Percentiles rank a stretch among this genome's conserved stretches.
phyloP scores from a whole-genome alignment of 2,113 vertebrate species.

The Pleuronectes platessa region DNA sequence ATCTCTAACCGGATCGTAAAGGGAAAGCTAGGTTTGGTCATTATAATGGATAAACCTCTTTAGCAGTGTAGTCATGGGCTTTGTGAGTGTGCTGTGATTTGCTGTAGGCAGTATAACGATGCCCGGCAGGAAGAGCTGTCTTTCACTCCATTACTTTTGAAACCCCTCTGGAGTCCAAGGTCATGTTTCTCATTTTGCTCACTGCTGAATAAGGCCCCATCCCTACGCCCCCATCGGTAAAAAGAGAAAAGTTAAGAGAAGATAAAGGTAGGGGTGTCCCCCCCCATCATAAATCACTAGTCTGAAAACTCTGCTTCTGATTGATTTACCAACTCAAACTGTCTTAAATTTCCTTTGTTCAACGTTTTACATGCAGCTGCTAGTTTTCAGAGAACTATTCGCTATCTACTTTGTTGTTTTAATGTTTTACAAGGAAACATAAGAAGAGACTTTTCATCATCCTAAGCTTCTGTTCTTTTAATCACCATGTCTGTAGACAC shows the following conservation, averaged over 20 bases:
- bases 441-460: not conserved
- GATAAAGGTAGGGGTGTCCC: not conserved
- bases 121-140: constrained; percentile 3
- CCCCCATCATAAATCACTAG: not conserved
- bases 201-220: not conserved
- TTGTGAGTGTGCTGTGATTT: constrained; percentile 11
- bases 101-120: constrained; percentile 1
- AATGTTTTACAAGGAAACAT: not conserved
- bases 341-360: not conserved
- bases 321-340: not conserved
- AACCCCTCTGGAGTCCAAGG: constrained; percentile 1
- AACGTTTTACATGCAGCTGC: not conserved
- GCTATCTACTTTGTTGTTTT: not conserved
- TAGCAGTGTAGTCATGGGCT: not conserved
- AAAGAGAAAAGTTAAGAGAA: not conserved
- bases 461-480: not conserved
- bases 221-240: not conserved
- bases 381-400: not conserved
- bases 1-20: not conserved
- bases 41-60: not conserved
- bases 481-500: not conserved
- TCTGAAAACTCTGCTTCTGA: not conserved
- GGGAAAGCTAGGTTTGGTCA: not conserved
- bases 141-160: not conserved
- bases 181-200: constrained; percentile 6